Evolutionary conservation across 2,113 vertebrate species (phyloP).

Genomic region (Irena cyanogastra): DNA sequence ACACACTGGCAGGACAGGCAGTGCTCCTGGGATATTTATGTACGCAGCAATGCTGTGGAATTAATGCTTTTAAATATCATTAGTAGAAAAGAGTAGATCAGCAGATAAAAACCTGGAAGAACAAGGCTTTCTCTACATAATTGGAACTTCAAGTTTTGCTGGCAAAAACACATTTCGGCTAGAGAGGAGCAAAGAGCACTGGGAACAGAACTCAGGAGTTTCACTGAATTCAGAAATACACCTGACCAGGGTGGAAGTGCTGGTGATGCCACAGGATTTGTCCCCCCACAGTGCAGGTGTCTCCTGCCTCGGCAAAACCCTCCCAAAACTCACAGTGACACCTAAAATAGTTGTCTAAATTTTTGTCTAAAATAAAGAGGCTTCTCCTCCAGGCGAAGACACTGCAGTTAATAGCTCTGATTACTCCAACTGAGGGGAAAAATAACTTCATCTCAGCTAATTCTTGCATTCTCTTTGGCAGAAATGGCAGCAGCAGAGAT

Average conservation of each 20-base stretch:
- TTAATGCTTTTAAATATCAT: neutral
- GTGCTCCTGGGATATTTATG: neutral
- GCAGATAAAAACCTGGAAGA: neutral
- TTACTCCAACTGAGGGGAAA: neutral
- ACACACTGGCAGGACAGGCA: neutral
- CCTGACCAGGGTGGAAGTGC: fast-evolving
- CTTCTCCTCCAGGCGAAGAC: neutral
- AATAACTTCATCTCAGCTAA: neutral
- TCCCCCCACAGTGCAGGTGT: neutral
- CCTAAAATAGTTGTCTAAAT: fast-evolving
- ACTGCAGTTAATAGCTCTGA: neutral
- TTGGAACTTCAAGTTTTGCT: neutral
- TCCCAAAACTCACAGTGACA: neutral
- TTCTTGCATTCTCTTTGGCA: neutral
- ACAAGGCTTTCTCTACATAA: neutral
- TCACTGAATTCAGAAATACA: neutral
- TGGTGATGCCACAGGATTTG: neutral
- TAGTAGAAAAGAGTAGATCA: neutral
- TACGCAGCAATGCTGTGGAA: neutral
- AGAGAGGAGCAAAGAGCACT: neutral
- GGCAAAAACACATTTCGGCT: neutral
- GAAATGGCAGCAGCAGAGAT: neutral
- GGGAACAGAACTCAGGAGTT: neutral
- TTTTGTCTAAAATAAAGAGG: neutral
- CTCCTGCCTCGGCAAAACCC: neutral